Evolutionary conservation across 2,888 invertebrate genomes (phyloP).

Genomic region (Caenorhabditis becei): DNA sequence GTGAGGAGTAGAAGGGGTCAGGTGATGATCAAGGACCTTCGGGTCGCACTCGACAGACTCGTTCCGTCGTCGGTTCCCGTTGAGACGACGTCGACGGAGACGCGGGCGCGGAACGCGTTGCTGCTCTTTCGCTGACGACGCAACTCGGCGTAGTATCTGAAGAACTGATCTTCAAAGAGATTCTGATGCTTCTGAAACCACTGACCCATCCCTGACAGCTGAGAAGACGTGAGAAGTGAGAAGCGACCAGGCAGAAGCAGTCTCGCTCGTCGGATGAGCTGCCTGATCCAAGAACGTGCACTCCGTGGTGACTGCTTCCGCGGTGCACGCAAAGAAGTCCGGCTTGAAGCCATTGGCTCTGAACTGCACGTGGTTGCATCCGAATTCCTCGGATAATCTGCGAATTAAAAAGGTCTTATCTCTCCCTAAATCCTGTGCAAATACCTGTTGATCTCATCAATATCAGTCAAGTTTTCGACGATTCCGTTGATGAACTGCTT

Average conservation of each 20-base stretch:
- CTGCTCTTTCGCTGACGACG: constrained; percentile 71
- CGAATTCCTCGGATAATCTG: constrained; percentile 70
- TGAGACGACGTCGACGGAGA: constrained; percentile 69
- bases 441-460: constrained; percentile 60
- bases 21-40: constrained; percentile 41
- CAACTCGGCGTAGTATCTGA: constrained; percentile 73
- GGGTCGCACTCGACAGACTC: constrained; percentile 52
- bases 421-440: not conserved
- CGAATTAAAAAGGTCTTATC: too few relatives aligned
- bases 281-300: constrained; percentile 78
- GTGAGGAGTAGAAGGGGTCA: constrained; percentile 14
- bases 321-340: constrained; percentile 77
- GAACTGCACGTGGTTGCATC: constrained; percentile 71
- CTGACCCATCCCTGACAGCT: constrained; percentile 72
- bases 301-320: constrained; percentile 78
- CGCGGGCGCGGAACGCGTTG: constrained; percentile 66
- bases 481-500: constrained; percentile 71
- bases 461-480: constrained; percentile 70
- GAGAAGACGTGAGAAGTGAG: constrained; percentile 73
- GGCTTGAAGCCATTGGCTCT: constrained; percentile 74
- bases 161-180: not conserved
- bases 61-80: constrained; percentile 62
- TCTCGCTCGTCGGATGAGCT: constrained; percentile 74
- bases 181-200: not conserved
- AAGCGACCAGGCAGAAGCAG: constrained; percentile 75